These are phyloP conservation scores for Drosophila parabipectinata DNA, from an alignment of 1,140 invertebrate genomes.

Conservation along the genomic window DNA sequence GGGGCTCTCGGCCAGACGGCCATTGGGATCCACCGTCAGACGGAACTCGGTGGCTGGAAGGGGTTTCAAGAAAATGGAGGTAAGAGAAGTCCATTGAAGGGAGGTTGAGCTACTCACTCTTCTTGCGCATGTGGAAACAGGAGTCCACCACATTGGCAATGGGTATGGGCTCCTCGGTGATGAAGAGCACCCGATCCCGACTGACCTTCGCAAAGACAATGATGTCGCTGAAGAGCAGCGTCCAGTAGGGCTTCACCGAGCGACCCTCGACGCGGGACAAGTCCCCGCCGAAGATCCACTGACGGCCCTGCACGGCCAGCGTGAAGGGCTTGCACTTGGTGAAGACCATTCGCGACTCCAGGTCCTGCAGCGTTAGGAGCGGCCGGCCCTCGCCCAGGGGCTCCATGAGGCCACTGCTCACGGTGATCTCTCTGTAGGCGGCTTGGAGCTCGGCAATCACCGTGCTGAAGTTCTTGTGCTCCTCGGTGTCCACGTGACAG, in stretches of 20 bases:
- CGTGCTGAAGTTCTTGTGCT: slow-evolving; percentile 82
- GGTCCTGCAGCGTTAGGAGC: slow-evolving; percentile 90
- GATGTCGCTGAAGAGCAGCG: slow-evolving; percentile 91
- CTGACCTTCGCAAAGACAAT: slow-evolving; percentile 93
- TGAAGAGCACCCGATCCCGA: slow-evolving; percentile 92
- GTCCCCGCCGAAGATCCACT: slow-evolving; percentile 95
- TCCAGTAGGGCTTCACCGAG: slow-evolving; percentile 92
- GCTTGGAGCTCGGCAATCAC: slow-evolving; percentile 84
- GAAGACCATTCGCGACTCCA: slow-evolving; percentile 93
- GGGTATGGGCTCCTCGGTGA: slow-evolving; percentile 93
- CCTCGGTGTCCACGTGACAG: slow-evolving; percentile 82
- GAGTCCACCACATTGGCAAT: slow-evolving; percentile 91
- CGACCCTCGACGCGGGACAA: slow-evolving; percentile 91
- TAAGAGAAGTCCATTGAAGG: not conserved
- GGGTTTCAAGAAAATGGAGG: not conserved
- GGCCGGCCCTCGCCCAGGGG: slow-evolving; percentile 91
- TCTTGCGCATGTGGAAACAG: slow-evolving; percentile 93
- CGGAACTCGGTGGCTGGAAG: slow-evolving; percentile 89
- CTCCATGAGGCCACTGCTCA: slow-evolving; percentile 92
- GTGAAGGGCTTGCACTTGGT: slow-evolving; percentile 94
- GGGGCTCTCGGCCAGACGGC: slow-evolving; percentile 87
- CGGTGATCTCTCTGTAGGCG: slow-evolving; percentile 91
- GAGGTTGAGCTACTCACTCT: slow-evolving; percentile 85
- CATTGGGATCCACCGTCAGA: slow-evolving; percentile 87
- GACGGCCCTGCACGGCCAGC: slow-evolving; percentile 90